phyloP scores from a whole-genome alignment of 2,797 vertebrate genomes.

The Acanthurus leucopareius region DNA sequence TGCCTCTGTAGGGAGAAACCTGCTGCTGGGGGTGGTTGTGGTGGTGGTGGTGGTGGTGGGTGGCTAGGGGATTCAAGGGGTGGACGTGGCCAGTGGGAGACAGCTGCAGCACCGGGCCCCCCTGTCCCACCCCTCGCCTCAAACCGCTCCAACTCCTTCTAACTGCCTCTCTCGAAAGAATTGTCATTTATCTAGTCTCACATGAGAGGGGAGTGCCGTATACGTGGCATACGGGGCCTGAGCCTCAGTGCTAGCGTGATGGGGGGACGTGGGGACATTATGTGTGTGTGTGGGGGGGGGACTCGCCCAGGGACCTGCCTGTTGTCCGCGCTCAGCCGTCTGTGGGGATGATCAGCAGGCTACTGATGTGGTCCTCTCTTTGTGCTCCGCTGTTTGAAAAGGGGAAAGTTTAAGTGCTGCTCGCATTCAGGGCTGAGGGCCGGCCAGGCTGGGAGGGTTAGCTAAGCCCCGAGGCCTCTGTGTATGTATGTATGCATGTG shows the following conservation, averaged over 20 bases:
- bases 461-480: constrained; percentile 23
- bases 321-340: constrained; percentile 84
- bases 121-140: constrained; percentile 56
- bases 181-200: constrained; percentile 97
- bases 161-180: constrained; percentile 85
- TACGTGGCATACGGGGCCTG: constrained; percentile 48
- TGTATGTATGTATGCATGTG: constrained; percentile 4
- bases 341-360: constrained; percentile 81
- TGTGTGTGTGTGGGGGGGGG: constrained; percentile 64
- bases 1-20: constrained; percentile 96
- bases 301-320: constrained; percentile 77
- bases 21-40: constrained; percentile 85
- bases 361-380: constrained; percentile 84
- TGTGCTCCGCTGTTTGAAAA: constrained; percentile 86
- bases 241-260: constrained; percentile 29
- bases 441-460: constrained; percentile 77
- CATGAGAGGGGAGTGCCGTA: constrained; percentile 83
- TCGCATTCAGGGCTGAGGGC: constrained; percentile 79
- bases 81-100: constrained; percentile 88
- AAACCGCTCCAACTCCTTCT: constrained; percentile 56
- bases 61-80: constrained; percentile 82
- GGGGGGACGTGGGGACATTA: constrained; percentile 61
- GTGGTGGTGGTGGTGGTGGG: constrained; percentile 47
- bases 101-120: constrained; percentile 94
- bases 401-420: constrained; percentile 89